Base-by-base conservation (phyloP, 2,797 vertebrate species). In the Apogon talboti region DNA sequence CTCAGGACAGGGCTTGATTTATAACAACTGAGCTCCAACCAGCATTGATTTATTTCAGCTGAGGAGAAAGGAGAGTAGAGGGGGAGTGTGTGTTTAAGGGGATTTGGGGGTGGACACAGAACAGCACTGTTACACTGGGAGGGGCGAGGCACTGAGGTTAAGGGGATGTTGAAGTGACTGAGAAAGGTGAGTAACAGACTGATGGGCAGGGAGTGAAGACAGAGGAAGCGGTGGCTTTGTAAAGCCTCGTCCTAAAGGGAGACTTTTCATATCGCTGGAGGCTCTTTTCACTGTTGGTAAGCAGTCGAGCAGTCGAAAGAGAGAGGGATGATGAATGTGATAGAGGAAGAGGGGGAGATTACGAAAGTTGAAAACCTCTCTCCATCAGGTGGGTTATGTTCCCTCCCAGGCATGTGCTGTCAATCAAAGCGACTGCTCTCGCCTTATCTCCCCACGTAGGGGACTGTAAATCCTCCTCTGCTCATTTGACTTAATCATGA, bases 21-120 rank as follows among this genome's bases (percentile, higher is more conserved):
- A 98, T 98, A 95, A 94, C 92, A 93, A 96, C 92, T 94, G 94
- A 96, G 95, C 93, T 95, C 95, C 95, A 94, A 97, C 94, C 93
- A 95, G 94, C 92, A 93, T 95, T 98, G 96, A 99, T 99, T 98
- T 98, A 99, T 98, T 96, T 96, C 93, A 94, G 82, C 92, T 94
- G 92, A 94, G 79, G 85, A 82, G 86, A 87, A 78, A 69, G 79
- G 79, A 90, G 83, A 85, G 77, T 65, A 64, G 54, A 81, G 79
- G 68, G 76, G 78, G 76, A 76, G 78, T 68, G 84, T 68, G 84
- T 81, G 82, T 88, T 92, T 91, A 50, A 92, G 62, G 64, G 65
- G 66, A 60, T 37, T 54, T 28, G 66, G 48, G 75, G 45, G 71
- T 58, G 74, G 68, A 92, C 94, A 95, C 93, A 96, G 78, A 95